A percentile compares a stretch with the other conserved stretches of the same genome.
phyloP scores from a whole-genome alignment of 2,113 vertebrate genomes.

The Peucedramus taeniatus region DNA sequence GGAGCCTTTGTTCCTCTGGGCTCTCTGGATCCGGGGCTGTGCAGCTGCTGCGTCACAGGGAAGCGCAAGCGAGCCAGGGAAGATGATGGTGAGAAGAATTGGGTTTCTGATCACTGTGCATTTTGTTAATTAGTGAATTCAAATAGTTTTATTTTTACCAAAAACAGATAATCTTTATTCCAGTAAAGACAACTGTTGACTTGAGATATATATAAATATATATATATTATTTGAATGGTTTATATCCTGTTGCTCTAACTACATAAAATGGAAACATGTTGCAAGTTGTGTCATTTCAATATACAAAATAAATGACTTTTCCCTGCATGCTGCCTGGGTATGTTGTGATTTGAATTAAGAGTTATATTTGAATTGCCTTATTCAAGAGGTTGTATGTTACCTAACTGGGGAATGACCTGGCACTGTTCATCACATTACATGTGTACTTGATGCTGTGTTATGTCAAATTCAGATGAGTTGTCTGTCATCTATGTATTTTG shows the following conservation, averaged over 20 bases:
- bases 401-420: slow-evolving; percentile 61
- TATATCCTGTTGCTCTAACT: slow-evolving; percentile 69
- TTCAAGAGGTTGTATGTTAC: slow-evolving; percentile 71
- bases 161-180: slow-evolving; percentile 62
- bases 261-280: slow-evolving; percentile 69
- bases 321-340: slow-evolving; percentile 83
- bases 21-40: slow-evolving; percentile 9
- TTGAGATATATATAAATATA: slow-evolving; percentile 27
- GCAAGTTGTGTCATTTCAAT: slow-evolving; percentile 71
- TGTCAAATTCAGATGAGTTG: slow-evolving; percentile 67
- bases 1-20: slow-evolving; percentile 13
- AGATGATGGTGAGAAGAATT: slow-evolving; percentile 52
- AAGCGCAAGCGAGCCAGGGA: slow-evolving; percentile 28
- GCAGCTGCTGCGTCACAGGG: slow-evolving; percentile 41
- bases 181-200: slow-evolving; percentile 67
- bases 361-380: slow-evolving; percentile 67
- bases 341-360: slow-evolving; percentile 73
- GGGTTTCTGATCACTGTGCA: slow-evolving; percentile 80
- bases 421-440: slow-evolving; percentile 69
- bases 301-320: slow-evolving; percentile 76
- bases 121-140: slow-evolving; percentile 75
- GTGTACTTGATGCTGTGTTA: slow-evolving; percentile 68
- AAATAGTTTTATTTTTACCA: slow-evolving; percentile 78
- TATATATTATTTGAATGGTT: slow-evolving; percentile 65
- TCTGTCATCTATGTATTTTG: slow-evolving; percentile 72